These are phyloP conservation scores for Hemiscyllium ocellatum DNA, from an alignment of 2,113 vertebrate species.

Conservation along the genomic window DNA sequence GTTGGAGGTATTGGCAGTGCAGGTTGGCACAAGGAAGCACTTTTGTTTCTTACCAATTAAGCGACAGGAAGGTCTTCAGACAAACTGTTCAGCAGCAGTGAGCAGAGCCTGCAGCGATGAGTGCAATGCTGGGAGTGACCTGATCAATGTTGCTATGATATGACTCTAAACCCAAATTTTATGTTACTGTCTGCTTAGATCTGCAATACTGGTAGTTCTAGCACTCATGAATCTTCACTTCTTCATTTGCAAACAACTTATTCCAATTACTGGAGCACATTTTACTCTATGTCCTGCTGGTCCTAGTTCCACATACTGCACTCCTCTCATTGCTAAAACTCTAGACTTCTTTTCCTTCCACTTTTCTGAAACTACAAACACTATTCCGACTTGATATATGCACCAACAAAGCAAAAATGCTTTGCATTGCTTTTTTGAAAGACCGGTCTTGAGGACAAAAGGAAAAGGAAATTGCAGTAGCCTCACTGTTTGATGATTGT, in stretches of 20 bases:
- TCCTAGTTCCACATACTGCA: background rate
- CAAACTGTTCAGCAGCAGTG: background rate
- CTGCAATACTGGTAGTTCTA: too few species aligned
- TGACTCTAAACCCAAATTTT: too few species aligned
- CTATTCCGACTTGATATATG: background rate
- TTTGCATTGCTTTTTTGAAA: background rate
- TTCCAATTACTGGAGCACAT: background rate
- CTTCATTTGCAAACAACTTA: background rate
- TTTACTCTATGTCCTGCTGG: background rate
- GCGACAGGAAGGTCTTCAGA: background rate
- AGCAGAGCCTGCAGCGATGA: background rate
- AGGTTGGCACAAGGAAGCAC: background rate
- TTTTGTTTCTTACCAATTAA: background rate
- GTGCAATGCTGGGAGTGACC: too few species aligned
- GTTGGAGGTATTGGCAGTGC: background rate
- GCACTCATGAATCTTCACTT: too few species aligned
- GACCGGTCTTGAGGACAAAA: background rate
- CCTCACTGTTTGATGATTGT: background rate
- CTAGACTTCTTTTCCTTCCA: background rate
- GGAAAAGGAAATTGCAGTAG: background rate
- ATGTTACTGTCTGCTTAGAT: too few species aligned
- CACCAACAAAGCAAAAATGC: background rate
- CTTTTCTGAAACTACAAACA: background rate
- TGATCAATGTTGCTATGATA: too few species aligned
- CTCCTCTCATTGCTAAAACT: background rate